Base-by-base conservation (phyloP, 2,113 vertebrate genomes). In the Pardalotus punctatus region DNA sequence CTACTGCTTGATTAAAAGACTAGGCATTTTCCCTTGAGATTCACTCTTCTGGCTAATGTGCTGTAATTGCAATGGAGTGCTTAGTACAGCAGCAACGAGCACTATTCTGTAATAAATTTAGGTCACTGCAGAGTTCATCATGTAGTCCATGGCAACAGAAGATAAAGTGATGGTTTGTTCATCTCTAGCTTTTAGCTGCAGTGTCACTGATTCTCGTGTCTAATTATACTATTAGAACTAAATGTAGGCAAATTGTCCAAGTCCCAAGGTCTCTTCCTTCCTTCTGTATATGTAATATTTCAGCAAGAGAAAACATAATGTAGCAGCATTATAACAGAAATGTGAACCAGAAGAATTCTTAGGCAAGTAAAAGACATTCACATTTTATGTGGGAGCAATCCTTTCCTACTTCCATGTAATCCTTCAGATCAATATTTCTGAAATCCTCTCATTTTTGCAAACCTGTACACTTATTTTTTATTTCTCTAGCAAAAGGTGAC, bases 61-160 rank as follows among this genome's bases (percentile, higher is more conserved):
- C 97, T 96, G 90, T 98, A 98, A 98, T 98, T 98, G 97, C 97
- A 92, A 81, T 92, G 70, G 96, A 98, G 96, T 94, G 82, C 95
- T 97, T 77, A 94, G 74, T 93, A 89, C 35, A 88, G 96, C 93
- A 85, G 92, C 95, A 90, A 79, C 0, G 78, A 97, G 62, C 60
- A 51, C 93, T 90, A 78, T 92, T 96, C 96, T 95, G 77, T 97
- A 97, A 98, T 97, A 98, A 97, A 98, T 98, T 96, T 98, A 97
- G 98, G 97, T 98, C 97, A 98, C 94, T 93, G 94, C 65, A 95
- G 97, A 98, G 98, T 98, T 98, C 97, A 98, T 95, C 94, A 81
- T n/a, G 96, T 90, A 97, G 96, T 98, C 96, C 94, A 96, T 97
- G 91, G 98, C 97, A 98, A 98, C 93, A 86, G 94, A 96, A 97